phyloP scores from a whole-genome alignment of 2,797 vertebrate species.

The Lagorchestes hirsutus region DNA sequence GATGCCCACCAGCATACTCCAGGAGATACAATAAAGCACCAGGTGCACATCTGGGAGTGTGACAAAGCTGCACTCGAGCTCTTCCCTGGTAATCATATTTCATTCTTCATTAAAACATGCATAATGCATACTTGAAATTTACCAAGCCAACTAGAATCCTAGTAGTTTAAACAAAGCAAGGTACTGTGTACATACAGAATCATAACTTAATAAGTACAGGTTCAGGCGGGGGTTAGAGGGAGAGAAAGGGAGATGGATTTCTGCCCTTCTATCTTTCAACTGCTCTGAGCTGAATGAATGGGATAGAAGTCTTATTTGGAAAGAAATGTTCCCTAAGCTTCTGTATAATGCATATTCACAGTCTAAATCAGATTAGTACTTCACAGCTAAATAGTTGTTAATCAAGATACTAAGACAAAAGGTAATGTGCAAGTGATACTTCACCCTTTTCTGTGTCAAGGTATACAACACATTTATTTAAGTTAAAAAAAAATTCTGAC shows the following conservation, averaged over 20 bases:
- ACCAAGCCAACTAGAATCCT: conserved; percentile 77
- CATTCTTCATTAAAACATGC: conserved; percentile 86
- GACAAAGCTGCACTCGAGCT: conserved; percentile 81
- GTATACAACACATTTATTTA: conserved; percentile 67
- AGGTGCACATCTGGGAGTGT: conserved; percentile 88
- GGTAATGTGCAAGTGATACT: conserved; percentile 68
- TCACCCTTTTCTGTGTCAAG: conserved; percentile 63
- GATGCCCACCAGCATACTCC: conserved; percentile 75
- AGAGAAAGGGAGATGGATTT: conserved; percentile 41
- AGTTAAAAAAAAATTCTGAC: conserved; percentile 52
- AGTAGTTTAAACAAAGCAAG: conserved; percentile 73
- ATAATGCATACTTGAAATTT: conserved; percentile 78
- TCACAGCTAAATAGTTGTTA: conserved; percentile 76
- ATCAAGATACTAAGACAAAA: conserved; percentile 67
- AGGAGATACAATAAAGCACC: conserved; percentile 83
- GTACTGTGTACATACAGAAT: conserved; percentile 58
- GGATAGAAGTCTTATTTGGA: conserved; percentile 25
- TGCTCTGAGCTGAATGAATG: conserved; percentile 17
- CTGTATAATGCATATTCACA: conserved; percentile 68
- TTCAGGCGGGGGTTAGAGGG: conserved; percentile 14
- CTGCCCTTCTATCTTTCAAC: conserved; percentile 49
- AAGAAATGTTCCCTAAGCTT: conserved; percentile 63
- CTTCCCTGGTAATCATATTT: conserved; percentile 83
- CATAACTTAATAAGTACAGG: conserved; percentile 62
- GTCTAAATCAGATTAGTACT: conserved; percentile 72